Conservation (phyloP, 2,113 vertebrate genomes). For the Callochromis pleurospilus region DNA sequence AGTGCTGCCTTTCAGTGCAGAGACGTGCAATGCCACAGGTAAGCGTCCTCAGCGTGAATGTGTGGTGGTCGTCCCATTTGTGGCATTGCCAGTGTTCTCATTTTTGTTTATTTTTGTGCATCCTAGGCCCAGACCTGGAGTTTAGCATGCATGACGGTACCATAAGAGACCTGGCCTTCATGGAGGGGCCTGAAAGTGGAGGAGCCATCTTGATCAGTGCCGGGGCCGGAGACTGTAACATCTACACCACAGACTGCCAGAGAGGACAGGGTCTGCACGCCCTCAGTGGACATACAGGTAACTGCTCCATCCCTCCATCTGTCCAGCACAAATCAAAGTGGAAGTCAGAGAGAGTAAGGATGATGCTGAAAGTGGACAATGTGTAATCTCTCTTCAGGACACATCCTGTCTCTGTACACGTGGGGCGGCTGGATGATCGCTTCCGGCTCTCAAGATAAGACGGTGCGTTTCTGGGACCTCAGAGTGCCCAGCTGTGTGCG, state of each 20-base stretch:
- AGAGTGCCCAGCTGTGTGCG: slow-evolving; percentile 95
- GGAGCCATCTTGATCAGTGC: slow-evolving; percentile 97
- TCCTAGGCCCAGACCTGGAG: slow-evolving; percentile 85
- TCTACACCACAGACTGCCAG: slow-evolving; percentile 73
- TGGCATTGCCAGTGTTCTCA: not conserved
- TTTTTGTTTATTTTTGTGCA: not conserved
- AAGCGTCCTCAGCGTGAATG: not conserved
- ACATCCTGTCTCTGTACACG: slow-evolving; percentile 96
- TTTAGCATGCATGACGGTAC: slow-evolving; percentile 99
- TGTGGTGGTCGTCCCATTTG: not conserved
- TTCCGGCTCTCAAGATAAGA: slow-evolving; percentile 96
- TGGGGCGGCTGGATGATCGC: slow-evolving; percentile 99
- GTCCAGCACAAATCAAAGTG: not conserved
- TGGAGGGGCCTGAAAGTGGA: slow-evolving; percentile 97
- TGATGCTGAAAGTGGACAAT: not conserved
- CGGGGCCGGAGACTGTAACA: slow-evolving; percentile 92
- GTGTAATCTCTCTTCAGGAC: slow-evolving; percentile 68
- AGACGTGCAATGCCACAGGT: slow-evolving; percentile 97
- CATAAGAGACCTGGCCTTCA: slow-evolving; percentile 96
- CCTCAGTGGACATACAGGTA: slow-evolving; percentile 82
- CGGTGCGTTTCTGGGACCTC: slow-evolving; percentile 96
- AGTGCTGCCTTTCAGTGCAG: slow-evolving; percentile 94
- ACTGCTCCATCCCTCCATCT: not conserved
- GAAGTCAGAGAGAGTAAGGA: not conserved
- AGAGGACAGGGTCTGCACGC: slow-evolving; percentile 86